Evolutionary conservation across 2,888 invertebrate genomes (phyloP), one percentile per base, ranked within the genome.

Genomic region (Drosophila lutescens): DNA sequence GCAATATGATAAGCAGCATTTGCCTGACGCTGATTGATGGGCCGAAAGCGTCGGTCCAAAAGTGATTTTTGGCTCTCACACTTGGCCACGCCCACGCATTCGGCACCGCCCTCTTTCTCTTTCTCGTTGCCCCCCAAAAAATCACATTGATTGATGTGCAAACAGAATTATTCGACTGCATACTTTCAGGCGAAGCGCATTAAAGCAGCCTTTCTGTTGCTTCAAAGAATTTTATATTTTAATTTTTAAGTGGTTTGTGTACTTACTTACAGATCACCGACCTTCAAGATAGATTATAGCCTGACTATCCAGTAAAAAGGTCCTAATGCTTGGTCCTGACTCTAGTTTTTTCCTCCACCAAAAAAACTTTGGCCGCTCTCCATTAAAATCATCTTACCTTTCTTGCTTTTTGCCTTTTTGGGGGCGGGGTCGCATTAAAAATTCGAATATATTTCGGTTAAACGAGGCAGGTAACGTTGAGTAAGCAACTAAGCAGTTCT

Each of bases 1-100:
- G 69, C 69, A 57, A 69, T 68, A 68, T 68, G 68, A 68, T 68
- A 68, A 68, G 70, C 69, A 40, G 58, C 58, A 30, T 54, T 67
- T 50, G 53, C 49, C 53, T 50, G 82, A 83, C 75, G 68, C 79
- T 74, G 74, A 86, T 81, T 72, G 72, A 86, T 83, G 87, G 49
- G 54, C 76, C 32, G 15, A 20, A 30, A 23, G 20, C 67, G 41
- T n/a, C 34, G 34, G 55, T 47, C 46, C 36, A 54, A 66, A 66
- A 66, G 66, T 66, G 65, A 66, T 47, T 66, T 59, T 55, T 66
- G 41, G 55, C 67, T 47, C 10, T 9, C 34, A 9, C 17, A 8
- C 40, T 38, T 12, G 5, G 65, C 32, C 47, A 47, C 62, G 66
- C 65, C 62, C 32, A 32, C 44, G 15, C 23, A 17, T 13, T 15